Percentiles rank a stretch among this genome's conserved stretches.
These are phyloP conservation scores for Catocala fraxini DNA, from an alignment of 2,888 invertebrate genomes.

Conservation along the genomic window DNA sequence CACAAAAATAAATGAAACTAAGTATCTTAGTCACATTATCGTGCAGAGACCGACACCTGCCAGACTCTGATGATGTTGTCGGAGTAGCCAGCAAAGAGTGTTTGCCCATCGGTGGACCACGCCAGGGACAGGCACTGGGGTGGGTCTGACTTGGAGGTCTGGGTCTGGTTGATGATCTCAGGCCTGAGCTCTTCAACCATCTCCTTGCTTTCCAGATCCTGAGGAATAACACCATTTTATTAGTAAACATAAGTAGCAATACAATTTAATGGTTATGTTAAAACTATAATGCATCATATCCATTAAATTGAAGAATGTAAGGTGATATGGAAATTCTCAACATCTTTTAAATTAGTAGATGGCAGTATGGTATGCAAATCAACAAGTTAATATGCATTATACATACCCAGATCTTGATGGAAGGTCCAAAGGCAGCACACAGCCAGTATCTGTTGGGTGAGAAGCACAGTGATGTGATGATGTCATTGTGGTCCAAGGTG, in stretches of 20 bases:
- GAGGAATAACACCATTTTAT: conserved; percentile 44
- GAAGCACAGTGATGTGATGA: conserved; percentile 99
- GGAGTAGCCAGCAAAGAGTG: conserved; percentile 99
- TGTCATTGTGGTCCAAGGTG: conserved; percentile 99
- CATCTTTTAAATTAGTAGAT: too few relatives aligned
- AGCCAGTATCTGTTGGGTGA: conserved; percentile 99
- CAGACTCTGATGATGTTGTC: conserved; percentile 99
- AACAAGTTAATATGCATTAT: not conserved
- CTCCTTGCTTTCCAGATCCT: conserved; percentile 99
- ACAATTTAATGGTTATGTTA: not conserved
- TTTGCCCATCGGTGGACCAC: conserved; percentile 99
- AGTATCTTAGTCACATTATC: conserved; percentile 82
- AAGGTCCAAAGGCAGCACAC: conserved; percentile 99
- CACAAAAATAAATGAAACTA: conserved; percentile 85
- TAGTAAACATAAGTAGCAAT: not conserved
- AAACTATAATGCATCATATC: not conserved
- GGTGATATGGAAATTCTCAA: too few relatives aligned
- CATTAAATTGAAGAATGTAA: too few relatives aligned
- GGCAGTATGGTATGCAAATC: too few relatives aligned
- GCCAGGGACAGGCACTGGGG: conserved; percentile 99
- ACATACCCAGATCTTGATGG: conserved; percentile 98
- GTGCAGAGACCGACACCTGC: conserved; percentile 97
- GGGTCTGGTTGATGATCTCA: conserved; percentile 94
- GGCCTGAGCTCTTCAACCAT: conserved; percentile 99
- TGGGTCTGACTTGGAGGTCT: conserved; percentile 94